Evolutionary conservation across 2,113 vertebrate species (phyloP).

Genomic region (Phylloscopus trochiloides): DNA sequence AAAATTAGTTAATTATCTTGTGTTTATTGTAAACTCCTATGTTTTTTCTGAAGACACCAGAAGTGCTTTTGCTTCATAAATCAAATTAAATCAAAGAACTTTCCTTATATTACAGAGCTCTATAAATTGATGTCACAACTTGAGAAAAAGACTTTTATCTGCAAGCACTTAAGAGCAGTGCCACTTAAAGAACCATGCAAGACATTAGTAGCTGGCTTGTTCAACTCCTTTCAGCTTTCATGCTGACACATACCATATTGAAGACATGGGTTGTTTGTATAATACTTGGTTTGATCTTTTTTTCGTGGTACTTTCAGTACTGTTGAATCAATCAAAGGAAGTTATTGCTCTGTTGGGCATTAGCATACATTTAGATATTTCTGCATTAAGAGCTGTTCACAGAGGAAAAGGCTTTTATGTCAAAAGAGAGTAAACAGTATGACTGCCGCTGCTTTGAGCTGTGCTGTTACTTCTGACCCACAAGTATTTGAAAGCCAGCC

Average conservation of each 20-base stretch:
- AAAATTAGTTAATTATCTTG: conserved; percentile 53
- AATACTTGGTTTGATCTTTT: conserved; percentile 66
- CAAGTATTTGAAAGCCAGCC: conserved; percentile 19
- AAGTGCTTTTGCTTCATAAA: conserved; percentile 51
- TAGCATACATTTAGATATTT: conserved; percentile 67
- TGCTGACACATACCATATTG: conserved; percentile 23
- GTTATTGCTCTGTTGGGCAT: conserved; percentile 67
- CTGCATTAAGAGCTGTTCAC: conserved; percentile 60
- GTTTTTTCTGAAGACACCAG: conserved; percentile 51
- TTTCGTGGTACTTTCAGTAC: conserved; percentile 43
- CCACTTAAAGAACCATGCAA: conserved; percentile 32
- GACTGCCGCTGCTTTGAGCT: conserved; percentile 56
- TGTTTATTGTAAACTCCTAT: conserved; percentile 44
- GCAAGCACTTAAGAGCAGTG: conserved; percentile 42
- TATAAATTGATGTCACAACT: conserved; percentile 54
- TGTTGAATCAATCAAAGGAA: conserved; percentile 72
- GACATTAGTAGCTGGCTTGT: conserved; percentile 62
- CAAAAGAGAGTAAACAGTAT: conserved; percentile 64
- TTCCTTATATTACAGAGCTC: conserved; percentile 23
- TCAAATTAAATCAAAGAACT: conserved; percentile 49
- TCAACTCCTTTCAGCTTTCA: conserved; percentile 53
- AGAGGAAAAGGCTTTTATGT: conserved; percentile 69
- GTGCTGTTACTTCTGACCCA: conserved; percentile 49
- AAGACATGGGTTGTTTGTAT: conserved; percentile 54
- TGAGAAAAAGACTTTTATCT: conserved; percentile 52